Conservation (phyloP, 2,113 vertebrate genomes). For the Boulengeromyrus knoepffleri region DNA sequence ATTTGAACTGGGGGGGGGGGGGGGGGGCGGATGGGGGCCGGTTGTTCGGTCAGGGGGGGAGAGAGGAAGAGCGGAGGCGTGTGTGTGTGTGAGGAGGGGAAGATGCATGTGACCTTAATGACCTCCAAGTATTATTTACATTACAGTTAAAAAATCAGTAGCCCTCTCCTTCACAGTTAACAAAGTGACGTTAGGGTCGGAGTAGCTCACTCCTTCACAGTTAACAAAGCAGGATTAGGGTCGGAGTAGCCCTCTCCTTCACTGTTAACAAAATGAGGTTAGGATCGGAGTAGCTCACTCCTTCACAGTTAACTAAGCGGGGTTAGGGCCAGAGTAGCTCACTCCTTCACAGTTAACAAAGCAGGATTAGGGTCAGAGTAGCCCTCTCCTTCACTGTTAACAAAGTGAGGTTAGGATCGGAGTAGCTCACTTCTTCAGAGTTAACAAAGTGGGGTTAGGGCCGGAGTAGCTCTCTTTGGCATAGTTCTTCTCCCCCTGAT, state of each 20-base stretch:
- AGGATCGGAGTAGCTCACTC: not conserved
- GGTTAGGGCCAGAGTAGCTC: not conserved
- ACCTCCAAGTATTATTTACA: too few relatives aligned
- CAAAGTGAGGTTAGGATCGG: not conserved
- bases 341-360: not conserved
- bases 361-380: not conserved
- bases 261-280: not conserved
- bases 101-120: too few relatives aligned
- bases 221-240: not conserved
- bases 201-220: not conserved
- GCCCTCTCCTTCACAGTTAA: not conserved
- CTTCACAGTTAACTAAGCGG: not conserved
- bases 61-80: too few relatives aligned
- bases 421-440: not conserved
- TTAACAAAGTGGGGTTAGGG: not conserved
- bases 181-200: not conserved
- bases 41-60: too few relatives aligned
- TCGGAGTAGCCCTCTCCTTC: not conserved
- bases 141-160: not conserved
- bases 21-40: too few relatives aligned
- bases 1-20: not conserved
- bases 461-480: too few relatives aligned
- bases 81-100: too few relatives aligned
- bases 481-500: not conserved
- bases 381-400: too few relatives aligned